phyloP scores from a whole-genome alignment of 2,888 invertebrate genomes.

The Esperia sulphurella region DNA sequence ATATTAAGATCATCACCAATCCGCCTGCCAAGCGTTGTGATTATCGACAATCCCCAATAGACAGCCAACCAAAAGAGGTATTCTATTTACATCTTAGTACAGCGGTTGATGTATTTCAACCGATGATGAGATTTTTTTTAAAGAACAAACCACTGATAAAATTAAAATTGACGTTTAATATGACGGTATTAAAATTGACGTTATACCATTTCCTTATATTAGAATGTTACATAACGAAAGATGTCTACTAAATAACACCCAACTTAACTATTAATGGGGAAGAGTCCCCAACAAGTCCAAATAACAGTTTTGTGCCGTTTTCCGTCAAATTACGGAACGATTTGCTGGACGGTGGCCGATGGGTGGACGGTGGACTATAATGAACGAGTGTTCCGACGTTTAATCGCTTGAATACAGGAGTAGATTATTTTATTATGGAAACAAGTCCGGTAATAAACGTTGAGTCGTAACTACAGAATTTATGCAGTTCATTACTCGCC shows the following conservation, averaged over 20 bases:
- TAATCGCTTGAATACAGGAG: slow-evolving; percentile 69
- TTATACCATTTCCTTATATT: background rate
- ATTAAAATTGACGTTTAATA: no score
- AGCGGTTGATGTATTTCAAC: no score
- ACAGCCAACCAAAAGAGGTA: no score
- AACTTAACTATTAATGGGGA: slow-evolving; percentile 25
- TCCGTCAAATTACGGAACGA: slow-evolving; percentile 56
- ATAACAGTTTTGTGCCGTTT: slow-evolving; percentile 59
- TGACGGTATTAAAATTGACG: background rate
- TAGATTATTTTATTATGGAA: slow-evolving; percentile 48
- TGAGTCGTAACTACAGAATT: background rate
- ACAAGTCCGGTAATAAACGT: slow-evolving; percentile 20
- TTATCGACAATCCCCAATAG: no score
- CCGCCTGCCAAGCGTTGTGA: no score
- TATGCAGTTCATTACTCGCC: slow-evolving; percentile 40
- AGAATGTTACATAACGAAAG: background rate
- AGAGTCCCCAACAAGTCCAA: slow-evolving; percentile 36
- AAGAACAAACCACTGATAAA: no score
- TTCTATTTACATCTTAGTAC: no score
- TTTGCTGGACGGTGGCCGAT: slow-evolving; percentile 16
- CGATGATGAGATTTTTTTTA: no score
- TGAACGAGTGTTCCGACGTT: slow-evolving; percentile 48
- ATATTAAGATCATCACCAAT: no score
- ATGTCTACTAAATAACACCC: slow-evolving; percentile 4
- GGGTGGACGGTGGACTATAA: slow-evolving; percentile 26